Evolutionary conservation across 2,113 vertebrate genomes (phyloP).

Genomic region (Felis catus): F.catus_Fca126_mat1.0 CM031426.1:10352001-10352500

Average conservation of each 20-base stretch:
- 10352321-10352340: fast-evolving
- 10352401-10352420: not conserved
- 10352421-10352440: not conserved
- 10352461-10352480: not conserved
- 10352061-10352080: fast-evolving
- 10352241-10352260: constrained; percentile 85
- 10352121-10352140: constrained; percentile 95
- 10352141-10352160: constrained; percentile 92
- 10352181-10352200: constrained; percentile 89
- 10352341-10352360: not conserved
- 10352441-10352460: not conserved
- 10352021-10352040: not conserved
- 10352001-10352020: not conserved
- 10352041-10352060: not conserved
- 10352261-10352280: constrained; percentile 91
- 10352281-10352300: constrained; percentile 95
- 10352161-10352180: constrained; percentile 90
- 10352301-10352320: not conserved
- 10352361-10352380: not conserved
- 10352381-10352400: too few relatives aligned
- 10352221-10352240: not conserved
- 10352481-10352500: not conserved
- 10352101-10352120: constrained; percentile 95
- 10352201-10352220: constrained; percentile 72
- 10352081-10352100: constrained; percentile 81